A percentile compares a stretch with the other conserved stretches of the same genome.
phyloP scores from a whole-genome alignment of 2,797 vertebrate species.

The Natrix natrix region DNA sequence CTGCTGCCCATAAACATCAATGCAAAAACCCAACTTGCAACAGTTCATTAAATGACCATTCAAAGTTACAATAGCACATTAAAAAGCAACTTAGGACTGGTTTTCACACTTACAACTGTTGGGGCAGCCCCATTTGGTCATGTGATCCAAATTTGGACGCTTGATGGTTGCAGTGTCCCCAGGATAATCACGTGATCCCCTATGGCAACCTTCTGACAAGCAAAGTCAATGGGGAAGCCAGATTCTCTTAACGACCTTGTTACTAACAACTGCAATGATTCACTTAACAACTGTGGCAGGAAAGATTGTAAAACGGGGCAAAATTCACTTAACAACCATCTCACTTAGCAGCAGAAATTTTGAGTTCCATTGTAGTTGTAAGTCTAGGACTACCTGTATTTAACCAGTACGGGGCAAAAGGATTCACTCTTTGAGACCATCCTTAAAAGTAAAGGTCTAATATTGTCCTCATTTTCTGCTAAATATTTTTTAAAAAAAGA shows the following conservation, averaged over 20 bases:
- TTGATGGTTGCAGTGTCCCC: too few species aligned
- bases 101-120: neutral
- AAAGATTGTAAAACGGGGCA: neutral
- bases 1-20: neutral
- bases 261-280: too few species aligned
- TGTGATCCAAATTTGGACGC: neutral
- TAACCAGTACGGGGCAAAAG: too few species aligned
- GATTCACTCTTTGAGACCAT: too few species aligned
- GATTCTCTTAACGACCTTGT: too few species aligned
- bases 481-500: too few species aligned
- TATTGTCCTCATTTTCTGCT: too few species aligned
- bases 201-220: too few species aligned
- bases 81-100: neutral
- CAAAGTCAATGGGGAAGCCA: neutral
- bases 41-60: neutral
- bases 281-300: neutral
- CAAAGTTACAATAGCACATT: neutral
- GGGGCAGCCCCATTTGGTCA: neutral
- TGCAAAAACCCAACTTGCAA: neutral
- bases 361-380: neutral
- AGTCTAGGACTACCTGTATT: neutral
- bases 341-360: neutral
- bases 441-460: too few species aligned
- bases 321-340: neutral
- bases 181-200: too few species aligned